phyloP scores from a whole-genome alignment of 2,797 vertebrate species.

The Micrastur ruficollis region DNA sequence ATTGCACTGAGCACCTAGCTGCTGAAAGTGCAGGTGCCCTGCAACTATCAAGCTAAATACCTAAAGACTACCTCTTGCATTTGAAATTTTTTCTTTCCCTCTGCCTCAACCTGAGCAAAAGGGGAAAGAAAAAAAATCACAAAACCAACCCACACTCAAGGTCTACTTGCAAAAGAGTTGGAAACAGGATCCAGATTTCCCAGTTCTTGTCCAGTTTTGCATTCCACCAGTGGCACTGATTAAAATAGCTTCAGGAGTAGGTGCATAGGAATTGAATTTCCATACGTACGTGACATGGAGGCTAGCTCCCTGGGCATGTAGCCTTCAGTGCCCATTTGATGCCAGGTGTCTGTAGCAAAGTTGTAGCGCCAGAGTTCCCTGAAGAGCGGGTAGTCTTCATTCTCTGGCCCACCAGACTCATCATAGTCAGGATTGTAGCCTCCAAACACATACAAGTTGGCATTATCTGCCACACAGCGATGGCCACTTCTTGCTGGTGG shows the following conservation, averaged over 20 bases:
- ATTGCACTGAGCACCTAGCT: not conserved
- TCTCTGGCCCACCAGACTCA: slow-evolving; percentile 92
- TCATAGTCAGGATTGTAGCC: slow-evolving; percentile 97
- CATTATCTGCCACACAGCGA: slow-evolving; percentile 93
- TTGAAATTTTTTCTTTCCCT: not conserved
- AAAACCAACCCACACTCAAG: not conserved
- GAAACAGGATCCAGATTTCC: not conserved
- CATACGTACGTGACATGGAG: slow-evolving; percentile 92
- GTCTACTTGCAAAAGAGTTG: not conserved
- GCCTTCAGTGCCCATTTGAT: slow-evolving; percentile 94
- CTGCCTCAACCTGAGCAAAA: rapidly evolving
- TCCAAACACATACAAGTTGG: slow-evolving; percentile 95
- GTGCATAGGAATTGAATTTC: not conserved
- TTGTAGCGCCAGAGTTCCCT: slow-evolving; percentile 97
- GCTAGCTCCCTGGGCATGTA: slow-evolving; percentile 97
- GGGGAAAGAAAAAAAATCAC: not conserved
- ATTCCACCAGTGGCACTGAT: not conserved
- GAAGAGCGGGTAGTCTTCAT: slow-evolving; percentile 96
- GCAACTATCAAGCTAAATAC: not conserved
- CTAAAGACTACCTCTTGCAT: not conserved
- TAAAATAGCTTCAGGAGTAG: not conserved
- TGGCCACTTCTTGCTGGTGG: slow-evolving; percentile 95
- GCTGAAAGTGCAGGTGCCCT: not conserved
- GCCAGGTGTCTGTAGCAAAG: slow-evolving; percentile 95
- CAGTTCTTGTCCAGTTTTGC: not conserved